phyloP scores from a whole-genome alignment of 2,113 vertebrate species.

The Acrocephalus kingi region DNA sequence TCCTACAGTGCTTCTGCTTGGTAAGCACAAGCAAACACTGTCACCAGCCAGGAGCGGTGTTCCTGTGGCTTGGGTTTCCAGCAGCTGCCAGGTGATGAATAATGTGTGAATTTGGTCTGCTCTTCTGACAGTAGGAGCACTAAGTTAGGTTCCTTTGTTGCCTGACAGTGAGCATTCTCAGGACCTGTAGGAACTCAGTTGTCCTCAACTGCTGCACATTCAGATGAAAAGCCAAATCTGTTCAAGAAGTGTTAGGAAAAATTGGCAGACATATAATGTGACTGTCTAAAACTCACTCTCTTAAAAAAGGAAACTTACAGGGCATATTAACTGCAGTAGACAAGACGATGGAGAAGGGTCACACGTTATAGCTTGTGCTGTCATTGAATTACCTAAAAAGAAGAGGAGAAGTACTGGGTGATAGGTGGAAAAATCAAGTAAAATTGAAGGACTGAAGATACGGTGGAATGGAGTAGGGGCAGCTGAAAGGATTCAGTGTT shows the following conservation, averaged over 20 bases:
- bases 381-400: not conserved
- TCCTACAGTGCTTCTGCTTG: not conserved
- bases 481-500: not conserved
- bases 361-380: not conserved
- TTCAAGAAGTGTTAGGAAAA: not conserved
- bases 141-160: not conserved
- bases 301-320: not conserved
- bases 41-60: not conserved
- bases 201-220: not conserved
- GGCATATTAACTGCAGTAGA: not conserved
- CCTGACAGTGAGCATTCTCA: not conserved
- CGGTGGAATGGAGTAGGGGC: not conserved
- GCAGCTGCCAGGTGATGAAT: not conserved
- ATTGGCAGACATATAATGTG: not conserved
- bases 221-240: not conserved
- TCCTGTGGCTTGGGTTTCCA: not conserved
- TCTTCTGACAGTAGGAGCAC: not conserved
- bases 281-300: not conserved
- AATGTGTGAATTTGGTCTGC: not conserved
- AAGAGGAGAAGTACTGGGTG: not conserved
- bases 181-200: accelerated
- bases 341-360: not conserved
- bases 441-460: not conserved
- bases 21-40: not conserved
- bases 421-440: not conserved